A percentile compares a stretch with the other conserved stretches of the same genome.
phyloP scores from a whole-genome alignment of 1,140 invertebrate species.

The Sycophaga agraensis region DNA sequence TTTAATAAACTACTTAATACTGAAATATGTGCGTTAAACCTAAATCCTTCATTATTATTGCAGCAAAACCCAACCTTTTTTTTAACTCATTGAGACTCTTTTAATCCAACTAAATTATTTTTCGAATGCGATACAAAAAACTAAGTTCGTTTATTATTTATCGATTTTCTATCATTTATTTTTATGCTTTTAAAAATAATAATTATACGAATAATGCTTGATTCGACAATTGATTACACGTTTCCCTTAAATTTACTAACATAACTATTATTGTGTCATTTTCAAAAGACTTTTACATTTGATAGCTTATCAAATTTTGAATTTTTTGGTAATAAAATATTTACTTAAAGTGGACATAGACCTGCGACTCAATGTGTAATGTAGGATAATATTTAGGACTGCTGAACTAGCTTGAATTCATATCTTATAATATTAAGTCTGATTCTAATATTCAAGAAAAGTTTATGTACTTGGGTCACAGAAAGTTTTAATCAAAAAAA shows the following conservation, averaged over 20 bases:
- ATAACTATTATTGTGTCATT: not conserved
- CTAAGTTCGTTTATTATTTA: slow-evolving; percentile 15
- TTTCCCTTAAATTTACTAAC: not conserved
- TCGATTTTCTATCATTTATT: slow-evolving; percentile 2
- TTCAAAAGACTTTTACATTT: not conserved
- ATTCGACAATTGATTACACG: not conserved
- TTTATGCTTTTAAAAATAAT: not conserved
- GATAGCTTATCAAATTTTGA: not conserved
- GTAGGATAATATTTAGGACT: slow-evolving; percentile 5
- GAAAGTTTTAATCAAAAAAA: too few species aligned
- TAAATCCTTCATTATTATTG: too few species aligned
- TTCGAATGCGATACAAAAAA: slow-evolving; percentile 9
- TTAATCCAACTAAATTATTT: slow-evolving; percentile 18
- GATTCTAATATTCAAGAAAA: too few species aligned
- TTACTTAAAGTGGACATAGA: not conserved
- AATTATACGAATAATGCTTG: not conserved
- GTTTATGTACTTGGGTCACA: too few species aligned
- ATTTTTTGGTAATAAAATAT: not conserved
- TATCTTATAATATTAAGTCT: too few species aligned
- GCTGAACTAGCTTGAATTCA: slow-evolving; percentile 1
- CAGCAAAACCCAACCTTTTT: too few species aligned
- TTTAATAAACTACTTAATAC: too few species aligned
- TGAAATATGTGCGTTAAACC: too few species aligned
- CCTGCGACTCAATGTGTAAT: slow-evolving; percentile 7
- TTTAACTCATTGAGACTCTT: too few species aligned